Evolutionary conservation across 2,888 invertebrate genomes (phyloP), one percentile per base, ranked within the genome.

Genomic region (Bruchidius siliquastri): DNA sequence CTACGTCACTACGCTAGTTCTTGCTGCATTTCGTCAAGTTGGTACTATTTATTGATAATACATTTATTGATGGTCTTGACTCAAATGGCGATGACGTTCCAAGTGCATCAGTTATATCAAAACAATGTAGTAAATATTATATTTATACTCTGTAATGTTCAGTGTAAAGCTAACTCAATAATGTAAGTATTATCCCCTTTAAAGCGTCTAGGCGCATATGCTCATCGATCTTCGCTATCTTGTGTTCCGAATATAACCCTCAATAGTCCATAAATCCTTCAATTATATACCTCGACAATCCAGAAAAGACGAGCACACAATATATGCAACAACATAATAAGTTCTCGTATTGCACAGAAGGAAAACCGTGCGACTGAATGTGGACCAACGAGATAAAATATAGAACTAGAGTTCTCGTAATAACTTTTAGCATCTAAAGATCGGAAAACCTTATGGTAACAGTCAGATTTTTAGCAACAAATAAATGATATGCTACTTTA

Each of bases 271-370:
- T 70, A 22, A 26, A 70, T 22, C 21, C 70, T 70, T 71, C 22
- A 22, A 30, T n/a, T 32, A 20, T 21, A 26, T 71, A 67, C 26
- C 67, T 71, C 20, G 66, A 71, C 32, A 26, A n/a, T 71, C 32
- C 71, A 71, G 71, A 73, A 68, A 70, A 71, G 26, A 71, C 67
- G 49, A 67, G 22, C 71, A 74, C 30, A 68, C 71, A 73, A 74
- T 72, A 71, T 72, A 72, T 73, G 71, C 75, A 71, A 49, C 49
- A 49, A 49, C 18, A 49, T 49, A 49, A 49, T 49, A 49, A 49
- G 49, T 49, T 49, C 49, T 49, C 49, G 49, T 26, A 49, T 3
- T 18, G 49, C 49, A 49, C 18, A 49, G 49, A 49, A 49, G 49
- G 18, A 49, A 49, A 49, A 13, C 49, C 49, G 18, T 49, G 49